A percentile compares a stretch with the other conserved stretches of the same genome.
Conservation (phyloP, 30 jellyfish, hydroid and myxozoan species). For the Phacellophora camtschatica region DNA sequence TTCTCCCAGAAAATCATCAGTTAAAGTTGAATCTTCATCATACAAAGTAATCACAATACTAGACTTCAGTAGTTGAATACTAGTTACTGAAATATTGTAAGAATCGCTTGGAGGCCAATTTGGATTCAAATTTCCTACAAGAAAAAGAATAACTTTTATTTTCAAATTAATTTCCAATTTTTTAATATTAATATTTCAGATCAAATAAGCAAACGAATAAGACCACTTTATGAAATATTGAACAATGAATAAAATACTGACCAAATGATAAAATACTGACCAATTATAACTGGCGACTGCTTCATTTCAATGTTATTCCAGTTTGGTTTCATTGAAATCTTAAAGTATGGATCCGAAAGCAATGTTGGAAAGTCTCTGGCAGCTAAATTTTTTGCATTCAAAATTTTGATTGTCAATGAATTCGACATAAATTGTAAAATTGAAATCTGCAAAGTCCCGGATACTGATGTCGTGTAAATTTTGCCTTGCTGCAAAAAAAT, state of each 20-base stretch:
- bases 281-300: constrained; percentile 52
- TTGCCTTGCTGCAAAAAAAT: constrained; percentile 54
- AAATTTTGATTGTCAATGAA: constrained; percentile 73
- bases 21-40: constrained; percentile 63
- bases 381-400: constrained; percentile 61
- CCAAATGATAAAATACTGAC: constrained; percentile 46
- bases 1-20: constrained; percentile 97
- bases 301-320: constrained; percentile 59
- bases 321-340: constrained; percentile 64
- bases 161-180: too few species aligned
- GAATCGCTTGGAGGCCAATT: constrained; percentile 76
- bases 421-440: constrained; percentile 59
- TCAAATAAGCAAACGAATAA: too few species aligned
- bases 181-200: too few species aligned
- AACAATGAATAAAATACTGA: too few species aligned
- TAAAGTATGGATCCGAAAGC: constrained; percentile 78
- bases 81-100: constrained; percentile 48
- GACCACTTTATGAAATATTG: too few species aligned
- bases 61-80: constrained; percentile 63
- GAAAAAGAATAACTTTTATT: neutral
- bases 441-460: constrained; percentile 79
- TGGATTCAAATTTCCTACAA: constrained; percentile 78
- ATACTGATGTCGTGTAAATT: constrained; percentile 66
- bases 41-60: constrained; percentile 46
- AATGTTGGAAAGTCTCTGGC: constrained; percentile 90